Percentiles rank a stretch among this genome's conserved stretches.
These are phyloP conservation scores for Pachycephus smyrnensis DNA, from an alignment of 2,888 invertebrate species.

Conservation along the genomic window DNA sequence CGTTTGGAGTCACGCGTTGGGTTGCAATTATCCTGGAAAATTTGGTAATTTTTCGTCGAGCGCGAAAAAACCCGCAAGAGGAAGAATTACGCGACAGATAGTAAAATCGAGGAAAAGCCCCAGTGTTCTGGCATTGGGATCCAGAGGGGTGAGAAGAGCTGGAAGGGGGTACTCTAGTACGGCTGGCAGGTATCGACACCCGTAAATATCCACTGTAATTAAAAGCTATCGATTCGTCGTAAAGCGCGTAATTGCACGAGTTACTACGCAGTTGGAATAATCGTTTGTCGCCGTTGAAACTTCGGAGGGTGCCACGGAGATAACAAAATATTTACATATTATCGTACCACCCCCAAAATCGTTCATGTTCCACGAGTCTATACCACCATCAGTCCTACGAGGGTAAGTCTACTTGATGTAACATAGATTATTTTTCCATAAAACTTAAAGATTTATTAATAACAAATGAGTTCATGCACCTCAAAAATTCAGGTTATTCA, in stretches of 20 bases:
- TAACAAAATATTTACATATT: constrained; percentile 67
- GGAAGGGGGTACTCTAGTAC: neutral
- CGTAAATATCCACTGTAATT: constrained; percentile 61
- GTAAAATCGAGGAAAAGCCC: neutral
- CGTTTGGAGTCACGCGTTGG: neutral
- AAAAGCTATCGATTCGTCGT: constrained; percentile 65
- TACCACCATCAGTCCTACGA: neutral
- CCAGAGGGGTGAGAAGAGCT: neutral
- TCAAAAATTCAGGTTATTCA: neutral
- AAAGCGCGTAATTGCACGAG: constrained; percentile 64
- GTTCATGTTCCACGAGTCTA: neutral
- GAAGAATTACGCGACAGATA: neutral
- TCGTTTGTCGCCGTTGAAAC: constrained; percentile 47
- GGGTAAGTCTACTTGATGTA: neutral
- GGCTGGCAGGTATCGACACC: constrained; percentile 12
- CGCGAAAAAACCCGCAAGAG: neutral
- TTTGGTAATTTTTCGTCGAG: neutral
- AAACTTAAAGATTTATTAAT: neutral
- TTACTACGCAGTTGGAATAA: constrained; percentile 63
- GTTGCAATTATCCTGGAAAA: neutral
- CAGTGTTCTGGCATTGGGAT: neutral
- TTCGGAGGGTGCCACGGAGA: constrained; percentile 48
- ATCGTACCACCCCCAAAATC: constrained; percentile 36
- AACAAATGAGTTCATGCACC: neutral
- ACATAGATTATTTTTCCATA: neutral